phyloP scores from a whole-genome alignment of 2,797 vertebrate genomes.

The Poliocrania exsul region DNA sequence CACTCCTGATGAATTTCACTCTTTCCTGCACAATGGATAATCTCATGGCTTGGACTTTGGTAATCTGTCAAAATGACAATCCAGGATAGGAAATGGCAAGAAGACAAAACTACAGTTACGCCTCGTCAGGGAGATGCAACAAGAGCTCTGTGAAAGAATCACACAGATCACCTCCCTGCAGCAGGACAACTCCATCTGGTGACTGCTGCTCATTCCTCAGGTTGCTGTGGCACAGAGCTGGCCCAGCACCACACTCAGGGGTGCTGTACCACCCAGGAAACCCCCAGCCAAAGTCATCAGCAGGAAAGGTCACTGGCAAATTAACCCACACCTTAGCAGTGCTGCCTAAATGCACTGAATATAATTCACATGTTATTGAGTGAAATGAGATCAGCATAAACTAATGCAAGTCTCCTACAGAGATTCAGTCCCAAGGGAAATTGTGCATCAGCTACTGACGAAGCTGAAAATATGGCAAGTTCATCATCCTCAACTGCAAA shows the following conservation, averaged over 20 bases:
- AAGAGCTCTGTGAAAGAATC: conserved; percentile 16
- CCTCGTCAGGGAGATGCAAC: conserved; percentile 41
- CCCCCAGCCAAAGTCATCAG: background rate
- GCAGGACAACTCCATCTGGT: background rate
- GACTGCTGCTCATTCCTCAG: background rate
- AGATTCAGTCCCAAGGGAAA: conserved; percentile 47
- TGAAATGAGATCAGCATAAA: conserved; percentile 62
- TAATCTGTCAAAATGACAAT: conserved; percentile 64
- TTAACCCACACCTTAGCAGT: conserved; percentile 19
- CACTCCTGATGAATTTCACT: conserved; percentile 40
- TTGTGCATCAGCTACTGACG: conserved; percentile 19
- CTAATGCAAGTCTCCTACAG: background rate
- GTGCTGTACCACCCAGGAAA: background rate
- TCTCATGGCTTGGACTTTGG: conserved; percentile 35
- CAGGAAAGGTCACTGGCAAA: conserved; percentile 49
- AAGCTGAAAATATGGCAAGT: conserved; percentile 37
- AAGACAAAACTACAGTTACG: conserved; percentile 38
- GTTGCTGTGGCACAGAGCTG: background rate
- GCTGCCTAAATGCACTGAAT: conserved; percentile 13
- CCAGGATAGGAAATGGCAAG: conserved; percentile 22
- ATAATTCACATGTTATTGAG: conserved; percentile 56
- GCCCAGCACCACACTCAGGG: background rate
- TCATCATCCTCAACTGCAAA: conserved; percentile 20
- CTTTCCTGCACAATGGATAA: conserved; percentile 40
- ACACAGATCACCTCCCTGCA: background rate